These are phyloP conservation scores for Thinocorus orbignyianus DNA, from an alignment of 2,113 vertebrate species.

Conservation along the genomic window DNA sequence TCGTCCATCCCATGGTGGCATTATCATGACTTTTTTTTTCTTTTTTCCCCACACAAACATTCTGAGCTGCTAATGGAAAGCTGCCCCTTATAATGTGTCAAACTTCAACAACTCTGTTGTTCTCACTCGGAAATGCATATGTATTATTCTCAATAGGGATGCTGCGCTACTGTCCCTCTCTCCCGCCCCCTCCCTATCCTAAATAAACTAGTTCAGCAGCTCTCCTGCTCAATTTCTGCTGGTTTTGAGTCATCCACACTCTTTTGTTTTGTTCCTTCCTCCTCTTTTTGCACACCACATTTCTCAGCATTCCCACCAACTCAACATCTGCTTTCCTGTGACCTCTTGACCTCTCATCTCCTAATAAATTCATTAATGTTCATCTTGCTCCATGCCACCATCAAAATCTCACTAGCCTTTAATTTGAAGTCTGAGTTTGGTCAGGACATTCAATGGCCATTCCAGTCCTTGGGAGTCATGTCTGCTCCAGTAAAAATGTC, in stretches of 20 bases:
- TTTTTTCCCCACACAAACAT: neutral
- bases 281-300: neutral
- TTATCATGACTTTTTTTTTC: neutral
- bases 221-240: neutral
- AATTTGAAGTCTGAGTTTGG: neutral
- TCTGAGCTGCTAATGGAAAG: neutral
- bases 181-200: neutral
- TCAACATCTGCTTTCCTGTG: neutral
- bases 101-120: neutral
- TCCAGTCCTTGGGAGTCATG: neutral
- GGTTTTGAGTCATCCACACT: neutral
- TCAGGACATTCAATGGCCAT: neutral
- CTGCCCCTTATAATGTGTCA: rapidly evolving
- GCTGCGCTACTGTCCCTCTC: neutral
- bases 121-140: neutral
- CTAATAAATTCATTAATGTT: neutral
- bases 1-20: neutral
- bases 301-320: neutral
- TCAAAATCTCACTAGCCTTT: neutral
- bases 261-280: neutral
- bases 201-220: neutral
- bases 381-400: neutral
- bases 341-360: neutral
- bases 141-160: neutral
- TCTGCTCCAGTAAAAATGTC: neutral